Evolutionary conservation across 2,888 invertebrate genomes (phyloP).

Genomic region (Rotaria magnacalcarata): DNA sequence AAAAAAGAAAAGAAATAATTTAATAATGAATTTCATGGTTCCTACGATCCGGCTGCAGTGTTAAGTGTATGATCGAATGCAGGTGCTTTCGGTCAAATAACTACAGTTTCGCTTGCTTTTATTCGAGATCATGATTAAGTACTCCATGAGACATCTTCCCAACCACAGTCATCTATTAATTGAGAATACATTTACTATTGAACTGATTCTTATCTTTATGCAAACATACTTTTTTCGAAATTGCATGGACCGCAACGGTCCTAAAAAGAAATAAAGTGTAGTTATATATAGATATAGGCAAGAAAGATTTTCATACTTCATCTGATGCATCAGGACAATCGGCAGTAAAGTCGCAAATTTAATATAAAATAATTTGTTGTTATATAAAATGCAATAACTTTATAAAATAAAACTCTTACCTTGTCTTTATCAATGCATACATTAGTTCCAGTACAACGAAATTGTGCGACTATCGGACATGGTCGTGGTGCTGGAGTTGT

Average conservation of each 20-base stretch:
- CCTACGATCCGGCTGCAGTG: constrained; percentile 37
- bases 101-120: neutral
- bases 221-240: constrained; percentile 38
- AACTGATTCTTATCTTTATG: neutral
- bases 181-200: neutral
- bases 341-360: constrained; percentile 47
- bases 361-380: too few species aligned
- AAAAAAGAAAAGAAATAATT: neutral
- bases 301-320: constrained; percentile 37
- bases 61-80: constrained; percentile 42
- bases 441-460: constrained; percentile 32
- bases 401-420: constrained; percentile 4
- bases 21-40: too few species aligned
- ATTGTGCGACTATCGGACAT: constrained; percentile 19
- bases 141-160: constrained; percentile 12
- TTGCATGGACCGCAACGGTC: constrained; percentile 44
- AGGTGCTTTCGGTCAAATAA: constrained; percentile 29
- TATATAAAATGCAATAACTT: neutral
- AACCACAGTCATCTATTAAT: neutral
- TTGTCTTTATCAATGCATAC: constrained; percentile 39
- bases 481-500: constrained; percentile 35
- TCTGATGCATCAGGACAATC: constrained; percentile 48
- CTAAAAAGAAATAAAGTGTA: too few species aligned
- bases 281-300: neutral
- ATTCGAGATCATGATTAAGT: neutral